phyloP scores from a whole-genome alignment of 1,140 invertebrate genomes.

The Achroia grisella region DNA sequence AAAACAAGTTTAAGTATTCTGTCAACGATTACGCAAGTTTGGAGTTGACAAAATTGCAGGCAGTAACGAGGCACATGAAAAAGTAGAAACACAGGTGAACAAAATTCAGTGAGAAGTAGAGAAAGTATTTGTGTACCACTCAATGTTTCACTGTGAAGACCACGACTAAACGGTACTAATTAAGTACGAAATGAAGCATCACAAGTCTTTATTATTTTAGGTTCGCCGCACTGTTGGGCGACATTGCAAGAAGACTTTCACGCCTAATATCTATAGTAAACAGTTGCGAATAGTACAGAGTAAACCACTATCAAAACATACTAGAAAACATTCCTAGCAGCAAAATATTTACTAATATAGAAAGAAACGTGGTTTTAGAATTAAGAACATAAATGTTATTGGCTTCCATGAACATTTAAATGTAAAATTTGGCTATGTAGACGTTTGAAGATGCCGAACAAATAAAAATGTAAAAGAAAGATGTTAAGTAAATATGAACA shows the following conservation, averaged over 20 bases:
- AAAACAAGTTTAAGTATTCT: conserved; percentile 47
- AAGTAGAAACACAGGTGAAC: conserved; percentile 30
- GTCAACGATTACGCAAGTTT: conserved; percentile 47
- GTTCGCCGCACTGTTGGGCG: too few relatives aligned
- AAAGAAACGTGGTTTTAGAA: too few relatives aligned
- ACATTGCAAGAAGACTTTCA: conserved; percentile 17
- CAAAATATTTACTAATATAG: too few relatives aligned
- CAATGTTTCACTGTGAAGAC: conserved; percentile 14
- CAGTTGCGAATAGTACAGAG: too few relatives aligned
- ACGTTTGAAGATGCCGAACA: too few relatives aligned
- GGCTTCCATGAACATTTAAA: too few relatives aligned
- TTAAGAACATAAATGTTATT: too few relatives aligned
- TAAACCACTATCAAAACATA: too few relatives aligned
- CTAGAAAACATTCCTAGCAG: conserved; percentile 18
- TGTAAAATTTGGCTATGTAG: too few relatives aligned
- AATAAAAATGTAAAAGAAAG: conserved; percentile 11
- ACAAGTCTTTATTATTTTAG: too few relatives aligned
- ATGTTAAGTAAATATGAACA: conserved; percentile 26
- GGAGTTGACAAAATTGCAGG: conserved; percentile 48
- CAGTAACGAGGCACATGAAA: conserved; percentile 29
- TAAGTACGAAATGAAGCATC: conserved; percentile 9
- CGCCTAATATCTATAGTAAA: conserved; percentile 13
- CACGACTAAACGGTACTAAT: conserved; percentile 16
- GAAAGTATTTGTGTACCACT: conserved; percentile 35
- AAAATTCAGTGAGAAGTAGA: conserved; percentile 34